phyloP scores from a whole-genome alignment of 1,140 invertebrate species.

The Musca vetustissima region DNA sequence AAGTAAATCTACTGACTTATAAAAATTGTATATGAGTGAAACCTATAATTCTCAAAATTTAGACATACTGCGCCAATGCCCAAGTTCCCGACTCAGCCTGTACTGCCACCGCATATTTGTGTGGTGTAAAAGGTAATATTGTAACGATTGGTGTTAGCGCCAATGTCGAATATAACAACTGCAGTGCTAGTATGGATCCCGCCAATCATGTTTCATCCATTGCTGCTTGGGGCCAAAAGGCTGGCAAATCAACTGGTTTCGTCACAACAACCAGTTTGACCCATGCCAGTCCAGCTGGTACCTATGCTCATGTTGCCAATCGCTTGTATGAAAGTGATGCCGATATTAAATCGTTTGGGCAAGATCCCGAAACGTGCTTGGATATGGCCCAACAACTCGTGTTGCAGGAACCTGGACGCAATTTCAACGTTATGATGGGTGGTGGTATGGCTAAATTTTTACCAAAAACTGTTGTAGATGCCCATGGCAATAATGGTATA shows the following conservation, averaged over 20 bases:
- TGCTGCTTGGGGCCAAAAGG: constrained; percentile 80
- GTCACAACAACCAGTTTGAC: constrained; percentile 54
- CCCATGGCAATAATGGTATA: constrained; percentile 58
- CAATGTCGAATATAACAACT: constrained; percentile 66
- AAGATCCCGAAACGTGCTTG: constrained; percentile 53
- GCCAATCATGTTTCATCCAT: constrained; percentile 66
- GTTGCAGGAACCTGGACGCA: constrained; percentile 60
- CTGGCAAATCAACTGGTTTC: constrained; percentile 61
- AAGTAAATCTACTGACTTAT: background rate
- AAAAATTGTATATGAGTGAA: too few relatives aligned
- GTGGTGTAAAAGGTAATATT: constrained; percentile 72
- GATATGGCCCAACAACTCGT: constrained; percentile 67
- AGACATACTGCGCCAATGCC: constrained; percentile 70
- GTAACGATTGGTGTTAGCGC: constrained; percentile 66
- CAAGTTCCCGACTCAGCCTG: constrained; percentile 82
- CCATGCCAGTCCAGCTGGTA: constrained; percentile 50
- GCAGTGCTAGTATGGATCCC: constrained; percentile 63
- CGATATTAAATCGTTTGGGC: background rate
- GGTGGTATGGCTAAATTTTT: constrained; percentile 72
- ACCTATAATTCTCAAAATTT: background rate
- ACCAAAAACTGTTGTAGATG: constrained; percentile 55
- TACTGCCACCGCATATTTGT: constrained; percentile 70
- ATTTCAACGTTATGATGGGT: constrained; percentile 68
- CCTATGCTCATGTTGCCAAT: constrained; percentile 63
- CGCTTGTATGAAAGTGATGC: constrained; percentile 79